phyloP scores from a whole-genome alignment of 1,140 invertebrate genomes.

The Caenorhabditis latens region DNA sequence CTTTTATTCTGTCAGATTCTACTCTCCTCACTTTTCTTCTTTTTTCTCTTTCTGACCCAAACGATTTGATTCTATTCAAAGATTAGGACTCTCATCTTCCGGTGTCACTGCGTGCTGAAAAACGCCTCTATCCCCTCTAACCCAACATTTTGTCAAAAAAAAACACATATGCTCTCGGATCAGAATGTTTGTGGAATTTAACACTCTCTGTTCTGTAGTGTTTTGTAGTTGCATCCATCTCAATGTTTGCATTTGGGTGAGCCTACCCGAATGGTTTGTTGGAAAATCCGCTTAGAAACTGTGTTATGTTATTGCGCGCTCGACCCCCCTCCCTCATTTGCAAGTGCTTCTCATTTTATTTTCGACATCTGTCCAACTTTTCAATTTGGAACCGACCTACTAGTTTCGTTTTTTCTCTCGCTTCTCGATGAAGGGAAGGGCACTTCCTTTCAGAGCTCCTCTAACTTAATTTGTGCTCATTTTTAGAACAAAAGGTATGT shows the following conservation, averaged over 20 bases:
- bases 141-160: not conserved
- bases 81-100: conserved; percentile 14
- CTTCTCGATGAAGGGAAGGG: not conserved
- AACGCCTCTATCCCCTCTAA: not conserved
- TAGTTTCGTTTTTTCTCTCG: conserved; percentile 16
- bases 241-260: conserved; percentile 45
- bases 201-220: conserved; percentile 36
- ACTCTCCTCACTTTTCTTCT: not conserved
- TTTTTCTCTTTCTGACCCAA: not conserved
- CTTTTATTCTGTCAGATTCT: conserved; percentile 5
- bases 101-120: conserved; percentile 13
- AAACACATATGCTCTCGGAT: conserved; percentile 30
- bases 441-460: not conserved
- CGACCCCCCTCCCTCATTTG: not conserved
- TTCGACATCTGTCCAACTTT: conserved; percentile 7
- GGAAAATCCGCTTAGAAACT: conserved; percentile 53
- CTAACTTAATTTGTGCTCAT: conserved; percentile 49
- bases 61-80: conserved; percentile 48
- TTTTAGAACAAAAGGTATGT: conserved; percentile 50
- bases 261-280: conserved; percentile 47
- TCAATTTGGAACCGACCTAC: conserved; percentile 13
- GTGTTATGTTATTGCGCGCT: conserved; percentile 48
- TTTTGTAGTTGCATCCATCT: conserved; percentile 9
- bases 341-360: conserved; percentile 29
- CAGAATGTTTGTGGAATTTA: conserved; percentile 46